Base-by-base conservation (phyloP, 2,888 invertebrate species). In the Selenia dentaria region DNA sequence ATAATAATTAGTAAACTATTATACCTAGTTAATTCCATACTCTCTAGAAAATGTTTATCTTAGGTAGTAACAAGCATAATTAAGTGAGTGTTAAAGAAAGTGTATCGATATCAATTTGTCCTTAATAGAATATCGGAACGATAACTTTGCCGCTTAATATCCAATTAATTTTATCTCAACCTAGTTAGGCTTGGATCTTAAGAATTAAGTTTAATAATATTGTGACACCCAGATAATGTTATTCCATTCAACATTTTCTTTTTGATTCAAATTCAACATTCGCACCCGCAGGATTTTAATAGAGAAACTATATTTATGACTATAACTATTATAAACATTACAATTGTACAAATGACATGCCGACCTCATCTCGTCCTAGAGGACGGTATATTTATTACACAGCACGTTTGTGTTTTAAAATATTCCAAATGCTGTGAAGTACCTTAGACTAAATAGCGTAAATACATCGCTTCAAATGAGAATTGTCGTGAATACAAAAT, bases 311-410 rank as follows among this genome's bases (percentile, higher is more conserved):
- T n/a, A n/a, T n/a, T n/a, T n/a, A n/a, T n/a, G n/a, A n/a, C n/a
- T n/a, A n/a, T n/a, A n/a, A n/a, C n/a, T n/a, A n/a, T n/a, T n/a
- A n/a, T n/a, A n/a, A 16, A 16, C 2, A 16, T 16, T 3, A 16
- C 16, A 16, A 16, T 16, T 16, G 4, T 16, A 16, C 4, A 4
- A 16, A 16, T 16, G 16, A 16, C 16, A 16, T 3, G 16, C 16
- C 16, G 16, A 2, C 16, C 4, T 16, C 16, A 16, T 16, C 16
- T 40, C 12, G 28, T 16, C 37, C 27, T 22, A 16, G 13, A 52
- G 36, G 36, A 40, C 51, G 43, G 50, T 40, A 41, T 42, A 58
- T 58, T 62, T 61, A 59, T 59, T 51, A 51, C 55, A 27, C 28
- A 33, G 44, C 52, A 56, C 54, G 48, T 24, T 27, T 42, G 42